Evolutionary conservation across 2,797 vertebrate species (phyloP).

Genomic region (Anabacerthia variegaticeps): DNA sequence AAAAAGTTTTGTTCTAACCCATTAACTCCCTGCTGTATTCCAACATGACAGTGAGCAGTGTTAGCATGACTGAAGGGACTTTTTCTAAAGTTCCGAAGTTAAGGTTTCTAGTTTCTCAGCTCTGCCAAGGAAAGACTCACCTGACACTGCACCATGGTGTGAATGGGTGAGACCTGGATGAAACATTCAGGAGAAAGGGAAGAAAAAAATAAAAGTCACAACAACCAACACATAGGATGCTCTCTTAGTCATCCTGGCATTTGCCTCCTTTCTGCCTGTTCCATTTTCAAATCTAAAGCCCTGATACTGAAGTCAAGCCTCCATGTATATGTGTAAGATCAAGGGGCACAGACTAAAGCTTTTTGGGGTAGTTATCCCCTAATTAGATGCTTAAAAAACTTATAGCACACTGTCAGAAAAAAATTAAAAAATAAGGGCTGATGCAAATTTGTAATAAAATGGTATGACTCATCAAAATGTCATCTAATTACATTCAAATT

Average conservation of each 20-base stretch:
- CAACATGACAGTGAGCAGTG: neutral
- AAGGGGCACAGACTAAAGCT: neutral
- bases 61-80: neutral
- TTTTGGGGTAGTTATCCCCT: neutral
- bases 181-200: neutral
- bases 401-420: neutral
- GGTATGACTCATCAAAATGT: constrained; percentile 20
- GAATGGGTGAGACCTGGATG: neutral
- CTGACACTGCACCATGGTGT: neutral
- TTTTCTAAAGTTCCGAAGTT: constrained; percentile 1
- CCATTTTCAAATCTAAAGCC: neutral
- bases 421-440: neutral
- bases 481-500: neutral
- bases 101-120: neutral
- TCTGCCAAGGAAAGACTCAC: neutral
- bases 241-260: neutral
- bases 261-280: neutral
- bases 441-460: neutral
- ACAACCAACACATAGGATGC: neutral
- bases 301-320: neutral
- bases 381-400: constrained; percentile 9
- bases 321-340: neutral
- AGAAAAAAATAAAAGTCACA: neutral
- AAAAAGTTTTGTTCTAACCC: constrained; percentile 7
- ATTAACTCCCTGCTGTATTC: constrained; percentile 55